Evolutionary conservation across 2,113 vertebrate genomes (phyloP).

Genomic region (Myotis yumanensis): DNA sequence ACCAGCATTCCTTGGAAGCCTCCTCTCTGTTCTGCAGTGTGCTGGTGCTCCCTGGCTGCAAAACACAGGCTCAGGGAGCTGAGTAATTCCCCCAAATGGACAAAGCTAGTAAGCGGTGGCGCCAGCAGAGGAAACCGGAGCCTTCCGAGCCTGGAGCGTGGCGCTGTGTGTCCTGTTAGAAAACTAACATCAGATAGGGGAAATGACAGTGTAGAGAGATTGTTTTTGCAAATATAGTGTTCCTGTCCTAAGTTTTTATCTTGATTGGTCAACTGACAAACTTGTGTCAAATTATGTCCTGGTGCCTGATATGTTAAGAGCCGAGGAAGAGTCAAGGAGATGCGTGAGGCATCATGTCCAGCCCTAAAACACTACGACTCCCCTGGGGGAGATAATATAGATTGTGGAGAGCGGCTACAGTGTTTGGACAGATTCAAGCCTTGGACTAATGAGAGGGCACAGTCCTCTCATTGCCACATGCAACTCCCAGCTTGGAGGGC

Average conservation of each 20-base stretch:
- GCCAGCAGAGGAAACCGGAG: neutral
- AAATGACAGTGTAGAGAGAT: neutral
- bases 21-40: neutral
- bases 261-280: neutral
- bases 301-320: neutral
- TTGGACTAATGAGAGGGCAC: too few species aligned
- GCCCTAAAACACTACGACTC: neutral
- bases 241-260: neutral
- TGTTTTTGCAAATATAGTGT: neutral
- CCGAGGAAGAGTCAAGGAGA: neutral
- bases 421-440: too few species aligned
- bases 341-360: neutral
- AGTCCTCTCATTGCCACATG: too few species aligned
- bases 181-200: neutral
- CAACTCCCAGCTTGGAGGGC: too few species aligned
- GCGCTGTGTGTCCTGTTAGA: neutral
- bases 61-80: neutral
- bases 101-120: neutral
- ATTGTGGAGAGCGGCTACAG: too few species aligned
- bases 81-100: neutral
- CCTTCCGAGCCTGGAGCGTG: neutral
- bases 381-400: neutral
- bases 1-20: neutral
- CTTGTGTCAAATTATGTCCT: neutral
- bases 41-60: neutral